Evolutionary conservation across 1,140 invertebrate species (phyloP), one percentile per base, ranked within the genome.

Genomic region (Neoseiulus cucumeris): DNA sequence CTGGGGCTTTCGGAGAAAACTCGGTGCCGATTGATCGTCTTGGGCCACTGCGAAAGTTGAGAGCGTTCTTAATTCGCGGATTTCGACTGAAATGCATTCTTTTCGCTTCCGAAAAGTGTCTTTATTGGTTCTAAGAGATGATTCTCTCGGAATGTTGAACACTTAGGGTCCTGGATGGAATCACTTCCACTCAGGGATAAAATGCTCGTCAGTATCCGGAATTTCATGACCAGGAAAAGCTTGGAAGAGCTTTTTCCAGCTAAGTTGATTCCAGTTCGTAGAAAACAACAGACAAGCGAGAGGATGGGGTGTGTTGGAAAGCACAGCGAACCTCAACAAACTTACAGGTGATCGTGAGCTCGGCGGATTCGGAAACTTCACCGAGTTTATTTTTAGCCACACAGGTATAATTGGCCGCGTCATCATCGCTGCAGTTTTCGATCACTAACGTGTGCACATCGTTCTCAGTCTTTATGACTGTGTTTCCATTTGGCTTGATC

Each of bases 331-430:
- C n/a, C n/a, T n/a, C n/a, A 33, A n/a, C 7, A 65, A n/a, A 66
- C 67, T 68, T 47, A 69, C 68, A 51, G 39, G 64, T 68, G 28
- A 69, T 25, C 7, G 44, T 29, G 17, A 69, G 42, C 5, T 68
- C 65, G 33, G 66, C 70, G 7, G 67, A 39, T 28, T 55, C 22
- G 14, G 25, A 68, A 4, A 75, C 73, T 41, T 74, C 72, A 45
- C 80, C 80, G 14, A 77, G 69, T 5, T 73, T 69, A 69, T 81
- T 81, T 28, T 71, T 71, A 18, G 79, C 80, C 33, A 67, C 69
- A 68, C 77, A 79, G 17, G 70, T 73, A 70, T 95, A 96, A 22
- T 79, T 80, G 2, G 89, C 91, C 64, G 81, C 84, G 73, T 97
- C 91, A 12, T 79, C 80, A 6, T 85, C 74, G 17, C 80, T 76